Evolutionary conservation across 2,113 vertebrate genomes (phyloP).

Genomic region (Zapornia atra): DNA sequence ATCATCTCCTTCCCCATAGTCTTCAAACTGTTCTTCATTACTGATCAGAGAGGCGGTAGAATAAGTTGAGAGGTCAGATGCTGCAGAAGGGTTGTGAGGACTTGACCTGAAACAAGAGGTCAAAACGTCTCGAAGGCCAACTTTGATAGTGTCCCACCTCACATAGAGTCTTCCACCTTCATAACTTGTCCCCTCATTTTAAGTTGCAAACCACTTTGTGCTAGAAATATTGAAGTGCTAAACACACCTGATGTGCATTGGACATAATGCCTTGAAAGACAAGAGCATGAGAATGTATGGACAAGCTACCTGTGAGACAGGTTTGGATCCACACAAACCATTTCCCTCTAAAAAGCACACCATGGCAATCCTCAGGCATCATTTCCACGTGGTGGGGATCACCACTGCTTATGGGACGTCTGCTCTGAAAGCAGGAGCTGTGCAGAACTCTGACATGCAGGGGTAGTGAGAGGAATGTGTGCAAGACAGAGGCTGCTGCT

Average conservation of each 20-base stretch:
- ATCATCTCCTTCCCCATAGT: slow-evolving; percentile 95
- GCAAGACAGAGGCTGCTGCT: background rate
- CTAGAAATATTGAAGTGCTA: background rate
- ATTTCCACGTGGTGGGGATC: background rate
- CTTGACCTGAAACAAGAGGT: slow-evolving; percentile 79
- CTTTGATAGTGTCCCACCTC: slow-evolving; percentile 9
- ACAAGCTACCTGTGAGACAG: background rate
- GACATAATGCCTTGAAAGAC: background rate
- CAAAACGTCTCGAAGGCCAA: slow-evolving; percentile 29
- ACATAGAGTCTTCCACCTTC: background rate
- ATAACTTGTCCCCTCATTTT: background rate
- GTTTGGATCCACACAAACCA: background rate
- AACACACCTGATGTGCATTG: background rate
- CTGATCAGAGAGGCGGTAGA: slow-evolving; percentile 91
- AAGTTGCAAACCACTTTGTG: background rate
- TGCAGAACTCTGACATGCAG: background rate
- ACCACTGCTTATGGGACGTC: background rate
- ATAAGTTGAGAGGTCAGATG: slow-evolving; percentile 90
- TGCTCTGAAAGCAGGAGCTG: background rate
- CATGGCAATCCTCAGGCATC: background rate
- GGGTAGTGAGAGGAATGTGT: background rate
- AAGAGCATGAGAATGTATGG: background rate
- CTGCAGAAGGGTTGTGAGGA: slow-evolving; percentile 84
- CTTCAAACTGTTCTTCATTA: slow-evolving; percentile 98
- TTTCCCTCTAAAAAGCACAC: background rate